Percentiles rank a stretch among this genome's conserved stretches.
Conservation (phyloP, 2,113 vertebrate species). For the Sphaerodactylus townsendi region DNA sequence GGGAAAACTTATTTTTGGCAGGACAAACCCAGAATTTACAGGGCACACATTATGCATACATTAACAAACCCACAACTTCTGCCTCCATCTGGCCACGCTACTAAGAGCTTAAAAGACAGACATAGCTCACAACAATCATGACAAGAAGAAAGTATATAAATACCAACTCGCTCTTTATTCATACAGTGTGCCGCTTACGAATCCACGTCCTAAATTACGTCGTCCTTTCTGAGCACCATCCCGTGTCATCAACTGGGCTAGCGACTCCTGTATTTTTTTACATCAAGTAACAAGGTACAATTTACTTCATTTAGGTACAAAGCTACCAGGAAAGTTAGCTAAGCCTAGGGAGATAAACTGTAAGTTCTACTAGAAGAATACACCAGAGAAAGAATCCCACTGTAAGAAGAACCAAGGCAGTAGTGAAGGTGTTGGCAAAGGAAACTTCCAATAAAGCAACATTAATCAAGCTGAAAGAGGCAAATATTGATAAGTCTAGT, state of each 20-base stretch:
- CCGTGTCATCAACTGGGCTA: conserved; percentile 78
- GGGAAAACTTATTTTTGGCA: conserved; percentile 69
- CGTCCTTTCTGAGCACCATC: conserved; percentile 76
- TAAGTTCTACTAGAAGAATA: conserved; percentile 59
- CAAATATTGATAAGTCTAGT: fast-evolving
- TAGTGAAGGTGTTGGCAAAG: conserved; percentile 19
- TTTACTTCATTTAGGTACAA: conserved; percentile 74
- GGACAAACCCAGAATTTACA: conserved; percentile 25
- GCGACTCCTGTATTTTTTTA: conserved; percentile 78
- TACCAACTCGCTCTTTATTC: conserved; percentile 78
- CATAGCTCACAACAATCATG: conserved; percentile 67
- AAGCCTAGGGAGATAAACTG: conserved; percentile 66
- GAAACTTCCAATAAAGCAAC: neutral
- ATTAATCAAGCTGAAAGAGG: neutral
- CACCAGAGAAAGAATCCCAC: conserved; percentile 62
- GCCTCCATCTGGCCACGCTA: conserved; percentile 54
- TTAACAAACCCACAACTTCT: conserved; percentile 38
- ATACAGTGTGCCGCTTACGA: conserved; percentile 79
- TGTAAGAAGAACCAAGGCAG: conserved; percentile 51
- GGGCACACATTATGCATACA: neutral
- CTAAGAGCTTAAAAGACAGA: conserved; percentile 46
- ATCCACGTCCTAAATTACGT: conserved; percentile 76
- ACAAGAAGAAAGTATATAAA: conserved; percentile 78
- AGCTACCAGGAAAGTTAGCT: conserved; percentile 69
- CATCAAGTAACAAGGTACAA: conserved; percentile 77